Conservation (phyloP, 2,797 vertebrate genomes). For the Tamandua tetradactyla region DNA sequence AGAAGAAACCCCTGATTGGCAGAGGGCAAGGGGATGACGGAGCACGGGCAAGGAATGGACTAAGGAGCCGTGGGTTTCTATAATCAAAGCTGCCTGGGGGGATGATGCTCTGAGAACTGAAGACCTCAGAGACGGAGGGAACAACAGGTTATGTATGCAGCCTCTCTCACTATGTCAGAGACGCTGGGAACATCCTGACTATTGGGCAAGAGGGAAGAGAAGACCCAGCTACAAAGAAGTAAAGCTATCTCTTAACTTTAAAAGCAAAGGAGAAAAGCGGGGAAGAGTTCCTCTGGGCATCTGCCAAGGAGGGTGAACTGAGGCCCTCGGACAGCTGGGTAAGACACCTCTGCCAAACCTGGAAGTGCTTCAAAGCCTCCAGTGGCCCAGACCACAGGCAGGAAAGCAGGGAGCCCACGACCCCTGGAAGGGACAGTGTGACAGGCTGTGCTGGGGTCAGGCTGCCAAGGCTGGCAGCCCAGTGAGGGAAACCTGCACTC, state of each 20-base stretch:
- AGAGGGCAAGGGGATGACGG: not conserved
- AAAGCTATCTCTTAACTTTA: not conserved
- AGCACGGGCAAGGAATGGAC: fast-evolving
- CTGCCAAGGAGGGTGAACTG: not conserved
- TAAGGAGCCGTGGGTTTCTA: not conserved
- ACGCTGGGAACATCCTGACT: not conserved
- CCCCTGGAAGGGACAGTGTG: not conserved
- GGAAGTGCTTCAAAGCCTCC: not conserved
- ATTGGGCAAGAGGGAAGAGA: not conserved
- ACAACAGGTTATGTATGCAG: too few relatives aligned
- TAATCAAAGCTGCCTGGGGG: not conserved
- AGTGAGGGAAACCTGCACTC: not conserved
- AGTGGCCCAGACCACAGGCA: too few relatives aligned
- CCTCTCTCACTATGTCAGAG: fast-evolving
- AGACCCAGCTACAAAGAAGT: not conserved
- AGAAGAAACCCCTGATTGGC: constrained; percentile 16
- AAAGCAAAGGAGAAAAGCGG: not conserved
- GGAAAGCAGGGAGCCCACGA: not conserved
- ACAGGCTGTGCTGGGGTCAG: not conserved
- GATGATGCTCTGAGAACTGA: not conserved
- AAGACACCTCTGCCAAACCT: not conserved
- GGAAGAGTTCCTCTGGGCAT: not conserved
- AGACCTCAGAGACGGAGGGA: not conserved
- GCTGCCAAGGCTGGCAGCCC: too few relatives aligned
- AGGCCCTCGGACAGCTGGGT: not conserved